phyloP scores from a whole-genome alignment of 2,113 vertebrate species.

The Protobothrops mucrosquamatus region DNA sequence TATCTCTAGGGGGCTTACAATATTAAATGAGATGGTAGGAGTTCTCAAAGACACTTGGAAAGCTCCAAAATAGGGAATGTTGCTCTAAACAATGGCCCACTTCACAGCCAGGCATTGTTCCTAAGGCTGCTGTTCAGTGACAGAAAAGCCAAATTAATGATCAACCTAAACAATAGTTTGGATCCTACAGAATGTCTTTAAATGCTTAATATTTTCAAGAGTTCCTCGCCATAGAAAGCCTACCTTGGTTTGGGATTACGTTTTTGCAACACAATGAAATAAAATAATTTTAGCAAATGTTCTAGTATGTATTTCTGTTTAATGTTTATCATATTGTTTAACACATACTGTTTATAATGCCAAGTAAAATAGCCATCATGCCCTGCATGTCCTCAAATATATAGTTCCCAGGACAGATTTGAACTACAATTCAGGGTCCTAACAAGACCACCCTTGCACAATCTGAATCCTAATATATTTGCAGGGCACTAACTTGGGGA shows the following conservation, averaged over 20 bases:
- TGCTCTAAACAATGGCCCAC: constrained; percentile 46
- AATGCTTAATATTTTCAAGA: constrained; percentile 30
- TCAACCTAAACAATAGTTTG: background rate
- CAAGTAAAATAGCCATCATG: background rate
- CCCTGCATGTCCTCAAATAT: background rate
- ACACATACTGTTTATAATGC: background rate
- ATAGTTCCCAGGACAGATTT: background rate
- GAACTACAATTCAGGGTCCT: background rate
- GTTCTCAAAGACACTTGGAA: background rate
- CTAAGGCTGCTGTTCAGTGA: background rate
- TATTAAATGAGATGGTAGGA: background rate
- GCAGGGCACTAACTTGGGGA: background rate
- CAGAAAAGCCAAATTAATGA: background rate
- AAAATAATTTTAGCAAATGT: constrained; percentile 6
- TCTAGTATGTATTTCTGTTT: background rate
- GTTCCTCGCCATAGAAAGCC: constrained; percentile 18
- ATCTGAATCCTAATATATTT: background rate
- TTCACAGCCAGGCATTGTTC: constrained; percentile 38
- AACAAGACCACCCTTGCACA: background rate
- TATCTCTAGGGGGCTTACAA: background rate
- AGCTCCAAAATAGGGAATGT: background rate
- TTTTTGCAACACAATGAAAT: background rate
- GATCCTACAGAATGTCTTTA: background rate
- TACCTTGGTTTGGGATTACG: constrained; percentile 8
- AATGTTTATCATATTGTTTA: background rate